A percentile compares a stretch with the other conserved stretches of the same genome.
These are phyloP conservation scores for Zoanthus sansibaricus DNA, from an alignment of 92 coral and sea anemone genomes.

Conservation along the genomic window DNA sequence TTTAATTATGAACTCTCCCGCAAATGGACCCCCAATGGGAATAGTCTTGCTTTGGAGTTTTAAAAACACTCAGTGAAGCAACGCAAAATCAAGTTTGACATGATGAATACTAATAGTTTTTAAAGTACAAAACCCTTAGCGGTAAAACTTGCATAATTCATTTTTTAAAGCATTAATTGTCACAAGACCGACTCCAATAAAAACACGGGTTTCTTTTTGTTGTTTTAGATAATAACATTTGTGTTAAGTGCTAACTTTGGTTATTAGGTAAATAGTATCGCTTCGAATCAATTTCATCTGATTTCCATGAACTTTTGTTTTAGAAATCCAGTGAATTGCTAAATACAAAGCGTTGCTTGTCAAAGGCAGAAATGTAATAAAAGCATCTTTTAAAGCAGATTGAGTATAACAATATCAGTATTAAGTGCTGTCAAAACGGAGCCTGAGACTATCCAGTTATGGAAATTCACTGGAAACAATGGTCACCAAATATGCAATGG, in stretches of 20 bases:
- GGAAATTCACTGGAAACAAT: background rate
- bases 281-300: background rate
- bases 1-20: background rate
- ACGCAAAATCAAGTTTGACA: background rate
- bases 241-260: background rate
- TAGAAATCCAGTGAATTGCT: too few species aligned
- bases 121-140: background rate
- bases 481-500: background rate
- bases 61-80: background rate
- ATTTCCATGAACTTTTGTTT: too few species aligned
- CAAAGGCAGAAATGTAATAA: background rate
- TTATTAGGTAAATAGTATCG: background rate
- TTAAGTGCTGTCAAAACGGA: slow-evolving; percentile 9
- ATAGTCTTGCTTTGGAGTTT: background rate
- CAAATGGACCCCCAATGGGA: background rate
- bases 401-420: slow-evolving; percentile 7
- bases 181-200: background rate
- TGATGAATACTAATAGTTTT: background rate
- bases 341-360: too few species aligned
- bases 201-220: slow-evolving; percentile 9
- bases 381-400: background rate
- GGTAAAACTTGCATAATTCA: background rate
- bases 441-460: background rate
- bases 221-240: background rate
- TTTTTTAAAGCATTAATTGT: background rate